Evolutionary conservation across 2,797 vertebrate species (phyloP).

Genomic region (Hippoglossus hippoglossus): DNA sequence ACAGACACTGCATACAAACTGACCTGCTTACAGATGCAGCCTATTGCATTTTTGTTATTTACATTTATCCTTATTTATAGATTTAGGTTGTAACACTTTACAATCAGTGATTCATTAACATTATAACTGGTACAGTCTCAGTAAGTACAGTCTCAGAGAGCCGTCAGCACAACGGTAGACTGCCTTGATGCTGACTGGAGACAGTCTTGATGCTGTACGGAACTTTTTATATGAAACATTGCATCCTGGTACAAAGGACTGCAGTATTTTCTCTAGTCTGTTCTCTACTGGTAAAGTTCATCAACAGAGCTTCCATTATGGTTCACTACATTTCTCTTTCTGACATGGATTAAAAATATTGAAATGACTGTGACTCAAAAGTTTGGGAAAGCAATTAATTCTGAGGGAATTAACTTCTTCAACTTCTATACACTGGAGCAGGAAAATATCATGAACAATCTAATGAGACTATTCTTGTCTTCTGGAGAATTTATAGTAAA

Average conservation of each 20-base stretch:
- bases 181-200: not conserved
- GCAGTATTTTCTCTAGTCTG: not conserved
- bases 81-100: too few species aligned
- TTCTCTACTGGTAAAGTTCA: not conserved
- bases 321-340: slow-evolving; percentile 29
- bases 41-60: too few species aligned
- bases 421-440: slow-evolving; percentile 49
- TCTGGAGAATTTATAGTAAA: slow-evolving; percentile 42
- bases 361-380: slow-evolving; percentile 55
- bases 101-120: too few species aligned
- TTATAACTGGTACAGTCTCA: too few species aligned
- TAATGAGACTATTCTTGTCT: slow-evolving; percentile 58
- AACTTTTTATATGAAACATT: slow-evolving; percentile 1
- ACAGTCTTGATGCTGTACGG: too few species aligned
- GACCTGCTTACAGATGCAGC: too few species aligned
- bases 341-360: slow-evolving; percentile 50
- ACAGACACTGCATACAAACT: not conserved
- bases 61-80: too few species aligned
- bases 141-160: not conserved
- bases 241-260: not conserved
- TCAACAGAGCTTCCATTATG: not conserved
- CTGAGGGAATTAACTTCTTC: slow-evolving; percentile 65
- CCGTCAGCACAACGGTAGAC: not conserved
- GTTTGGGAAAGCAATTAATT: slow-evolving; percentile 68
- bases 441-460: slow-evolving; percentile 59